These are phyloP conservation scores for Apis florea DNA, from an alignment of 1,140 invertebrate species.

Conservation along the genomic window DNA sequence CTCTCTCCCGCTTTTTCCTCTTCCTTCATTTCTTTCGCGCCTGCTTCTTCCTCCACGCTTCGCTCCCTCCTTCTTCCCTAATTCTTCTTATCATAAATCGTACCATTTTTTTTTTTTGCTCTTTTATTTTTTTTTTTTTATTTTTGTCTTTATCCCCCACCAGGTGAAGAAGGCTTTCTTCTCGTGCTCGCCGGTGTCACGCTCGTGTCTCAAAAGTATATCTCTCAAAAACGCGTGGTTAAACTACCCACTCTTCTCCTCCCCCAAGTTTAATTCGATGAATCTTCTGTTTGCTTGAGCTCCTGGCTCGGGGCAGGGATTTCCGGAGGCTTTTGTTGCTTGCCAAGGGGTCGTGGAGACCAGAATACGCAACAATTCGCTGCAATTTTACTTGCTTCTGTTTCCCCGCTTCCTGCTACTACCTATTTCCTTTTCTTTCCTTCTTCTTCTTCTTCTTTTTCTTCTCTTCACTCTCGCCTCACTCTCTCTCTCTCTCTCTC, in stretches of 20 bases:
- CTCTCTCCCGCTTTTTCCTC: too few species aligned
- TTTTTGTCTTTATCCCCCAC: too few species aligned
- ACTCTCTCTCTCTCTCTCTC: not conserved
- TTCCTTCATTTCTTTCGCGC: not conserved
- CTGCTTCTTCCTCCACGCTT: too few species aligned
- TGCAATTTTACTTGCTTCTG: constrained; percentile 16
- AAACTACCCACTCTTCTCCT: too few species aligned
- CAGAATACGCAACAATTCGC: constrained; percentile 28
- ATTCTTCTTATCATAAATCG: not conserved
- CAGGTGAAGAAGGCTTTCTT: too few species aligned
- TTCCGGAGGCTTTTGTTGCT: constrained; percentile 36
- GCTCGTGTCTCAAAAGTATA: constrained; percentile 1
- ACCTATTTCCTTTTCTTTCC: not conserved
- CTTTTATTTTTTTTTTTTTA: too few species aligned
- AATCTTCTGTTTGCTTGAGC: constrained; percentile 22
- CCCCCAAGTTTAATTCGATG: constrained; percentile 30
- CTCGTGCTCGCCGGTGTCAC: not conserved
- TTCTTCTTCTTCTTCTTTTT: not conserved
- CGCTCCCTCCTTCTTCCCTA: not conserved
- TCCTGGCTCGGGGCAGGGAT: constrained; percentile 22
- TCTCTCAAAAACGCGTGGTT: not conserved
- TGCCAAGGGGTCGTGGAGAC: not conserved
- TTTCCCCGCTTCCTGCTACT: constrained; percentile 1
- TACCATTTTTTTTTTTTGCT: not conserved
- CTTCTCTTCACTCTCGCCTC: not conserved